phyloP scores from a whole-genome alignment of 2,888 invertebrate genomes.

The Tricholauxania praeusta region DNA sequence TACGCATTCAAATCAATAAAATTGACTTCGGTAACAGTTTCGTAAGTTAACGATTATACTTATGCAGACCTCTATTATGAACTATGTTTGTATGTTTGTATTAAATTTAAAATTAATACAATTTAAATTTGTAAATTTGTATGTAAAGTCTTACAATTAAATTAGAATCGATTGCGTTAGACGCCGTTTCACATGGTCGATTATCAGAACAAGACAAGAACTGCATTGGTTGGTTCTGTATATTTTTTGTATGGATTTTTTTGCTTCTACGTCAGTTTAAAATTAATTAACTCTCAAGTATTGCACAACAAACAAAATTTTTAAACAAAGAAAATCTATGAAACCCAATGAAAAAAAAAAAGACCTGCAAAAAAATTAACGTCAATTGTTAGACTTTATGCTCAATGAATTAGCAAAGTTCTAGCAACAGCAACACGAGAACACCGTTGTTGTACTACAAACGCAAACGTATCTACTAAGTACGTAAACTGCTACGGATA shows the following conservation, averaged over 20 bases:
- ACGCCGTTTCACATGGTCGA: background rate
- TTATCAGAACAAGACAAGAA: background rate
- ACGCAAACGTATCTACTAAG: background rate
- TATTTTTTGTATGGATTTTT: background rate
- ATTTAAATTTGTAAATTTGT: no score
- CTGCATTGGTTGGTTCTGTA: background rate
- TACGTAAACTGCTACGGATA: no score
- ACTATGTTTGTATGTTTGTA: no score
- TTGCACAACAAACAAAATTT: conserved; percentile 1
- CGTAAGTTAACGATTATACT: no score
- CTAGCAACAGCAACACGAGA: background rate
- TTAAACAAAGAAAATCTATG: background rate
- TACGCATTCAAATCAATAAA: no score
- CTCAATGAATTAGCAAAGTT: conserved; percentile 12
- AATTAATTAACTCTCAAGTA: background rate
- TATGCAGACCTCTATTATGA: no score
- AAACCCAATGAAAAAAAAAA: background rate
- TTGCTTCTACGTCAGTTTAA: background rate
- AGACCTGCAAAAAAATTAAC: background rate
- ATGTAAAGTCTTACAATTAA: background rate
- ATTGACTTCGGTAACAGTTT: no score
- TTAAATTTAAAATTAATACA: no score
- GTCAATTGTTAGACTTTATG: conserved; percentile 10
- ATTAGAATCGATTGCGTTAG: conserved; percentile 16
- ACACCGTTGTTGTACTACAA: conserved; percentile 9